phyloP scores from a whole-genome alignment of 23 tunicate genomes.

The Diplosoma virens region DNA sequence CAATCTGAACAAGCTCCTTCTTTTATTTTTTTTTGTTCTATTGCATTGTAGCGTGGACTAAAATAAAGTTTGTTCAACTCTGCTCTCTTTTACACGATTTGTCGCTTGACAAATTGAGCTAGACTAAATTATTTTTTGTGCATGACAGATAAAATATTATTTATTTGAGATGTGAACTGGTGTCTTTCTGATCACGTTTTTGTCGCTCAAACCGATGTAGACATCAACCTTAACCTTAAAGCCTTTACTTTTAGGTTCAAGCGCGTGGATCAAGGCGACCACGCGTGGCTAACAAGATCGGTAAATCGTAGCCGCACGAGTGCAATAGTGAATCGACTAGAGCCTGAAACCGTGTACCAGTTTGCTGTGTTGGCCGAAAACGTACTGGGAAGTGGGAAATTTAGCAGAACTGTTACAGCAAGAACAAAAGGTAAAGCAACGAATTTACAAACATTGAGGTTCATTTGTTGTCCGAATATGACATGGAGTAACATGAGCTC shows the following conservation, averaged over 20 bases:
- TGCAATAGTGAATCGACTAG: slow-evolving; percentile 57
- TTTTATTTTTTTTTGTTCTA: too few species aligned
- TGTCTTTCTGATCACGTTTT: too few species aligned
- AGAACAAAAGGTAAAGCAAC: slow-evolving; percentile 56
- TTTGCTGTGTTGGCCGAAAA: slow-evolving; percentile 80
- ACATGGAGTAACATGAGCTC: too few species aligned
- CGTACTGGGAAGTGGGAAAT: slow-evolving; percentile 71
- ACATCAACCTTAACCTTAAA: neutral
- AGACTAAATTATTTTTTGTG: too few species aligned
- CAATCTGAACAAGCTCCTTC: too few species aligned
- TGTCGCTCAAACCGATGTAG: neutral
- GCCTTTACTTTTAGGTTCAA: slow-evolving; percentile 46
- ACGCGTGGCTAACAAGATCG: slow-evolving; percentile 62
- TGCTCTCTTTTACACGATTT: too few species aligned
- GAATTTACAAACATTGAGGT: neutral
- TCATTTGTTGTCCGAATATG: too few species aligned
- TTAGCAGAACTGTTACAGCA: slow-evolving; percentile 54
- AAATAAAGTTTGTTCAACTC: too few species aligned
- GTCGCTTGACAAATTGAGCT: too few species aligned
- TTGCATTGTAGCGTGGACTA: too few species aligned
- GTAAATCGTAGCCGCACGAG: slow-evolving; percentile 51
- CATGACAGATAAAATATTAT: neutral
- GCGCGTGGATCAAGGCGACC: slow-evolving; percentile 66
- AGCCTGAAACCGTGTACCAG: slow-evolving; percentile 78
- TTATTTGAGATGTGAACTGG: neutral